Evolutionary conservation across 2,113 vertebrate species (phyloP).

Genomic region (Sisor rabdophorus): DNA sequence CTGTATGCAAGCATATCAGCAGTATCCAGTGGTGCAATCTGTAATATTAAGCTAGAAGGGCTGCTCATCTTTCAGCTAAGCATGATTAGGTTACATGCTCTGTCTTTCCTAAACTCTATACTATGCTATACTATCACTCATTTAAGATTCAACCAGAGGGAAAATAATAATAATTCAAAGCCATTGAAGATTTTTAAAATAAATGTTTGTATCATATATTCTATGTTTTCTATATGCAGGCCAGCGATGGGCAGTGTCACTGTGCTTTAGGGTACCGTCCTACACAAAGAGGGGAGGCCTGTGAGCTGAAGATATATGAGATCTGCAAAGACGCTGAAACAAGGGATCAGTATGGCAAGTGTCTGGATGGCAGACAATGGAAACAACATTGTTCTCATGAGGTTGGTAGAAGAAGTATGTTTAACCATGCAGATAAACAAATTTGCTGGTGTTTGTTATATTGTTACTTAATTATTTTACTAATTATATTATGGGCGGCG

Average conservation of each 20-base stretch:
- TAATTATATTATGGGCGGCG: too few relatives aligned
- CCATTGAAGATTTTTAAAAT: background rate
- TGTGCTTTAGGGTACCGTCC: conserved; percentile 72
- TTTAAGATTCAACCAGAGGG: conserved; percentile 40
- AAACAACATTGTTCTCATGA: conserved; percentile 72
- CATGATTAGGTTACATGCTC: conserved; percentile 50
- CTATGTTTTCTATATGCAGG: conserved; percentile 60
- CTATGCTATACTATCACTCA: conserved; percentile 47
- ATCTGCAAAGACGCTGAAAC: conserved; percentile 68
- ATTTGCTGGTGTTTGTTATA: too few relatives aligned
- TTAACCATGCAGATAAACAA: background rate
- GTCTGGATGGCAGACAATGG: conserved; percentile 76
- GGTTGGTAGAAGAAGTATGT: conserved; percentile 58
- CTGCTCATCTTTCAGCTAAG: conserved; percentile 51
- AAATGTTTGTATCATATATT: background rate
- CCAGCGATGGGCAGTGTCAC: conserved; percentile 71
- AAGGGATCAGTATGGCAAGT: conserved; percentile 78
- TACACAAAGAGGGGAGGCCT: conserved; percentile 51
- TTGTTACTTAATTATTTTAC: too few relatives aligned
- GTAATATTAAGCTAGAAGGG: conserved; percentile 53
- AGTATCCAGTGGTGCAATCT: conserved; percentile 56
- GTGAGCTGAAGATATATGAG: conserved; percentile 61
- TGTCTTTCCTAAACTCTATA: conserved; percentile 16
- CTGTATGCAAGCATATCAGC: background rate
- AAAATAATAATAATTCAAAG: conserved; percentile 13